Base-by-base conservation (phyloP, 2,113 vertebrate genomes). In the Apistogramma diplotaenia region DNA sequence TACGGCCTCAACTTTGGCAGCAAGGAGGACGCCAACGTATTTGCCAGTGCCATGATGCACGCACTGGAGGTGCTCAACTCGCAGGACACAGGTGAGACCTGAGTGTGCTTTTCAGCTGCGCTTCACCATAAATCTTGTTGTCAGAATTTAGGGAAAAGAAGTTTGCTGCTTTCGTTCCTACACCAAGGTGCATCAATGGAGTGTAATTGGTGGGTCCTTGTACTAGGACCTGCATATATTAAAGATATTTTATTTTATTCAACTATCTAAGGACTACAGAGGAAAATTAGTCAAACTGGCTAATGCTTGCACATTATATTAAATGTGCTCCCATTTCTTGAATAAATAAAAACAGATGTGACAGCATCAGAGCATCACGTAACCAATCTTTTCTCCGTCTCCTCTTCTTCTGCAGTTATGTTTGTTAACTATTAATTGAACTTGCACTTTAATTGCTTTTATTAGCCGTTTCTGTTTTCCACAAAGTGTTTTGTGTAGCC, bases 41-140 rank as follows among this genome's bases (percentile, higher is more conserved):
- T 99, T 18, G 98, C 98, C 92, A 99, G 98, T 96, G 98, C 98
- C 96, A 99, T 99, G 98, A 99, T 99, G 98, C 98, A 99, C 89
- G 98, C 98, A 89, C 95, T 99, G 94, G 98, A 99, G 95, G 98
- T 99, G 93, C 96, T 99, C 91, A 99, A 99, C 95, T 98, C 98
- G 80, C 98, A 98, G 94, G 98, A 99, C 83, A 87, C 98, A 94
- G 98, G 98, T 99, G 82, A 56, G 18, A 18, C 37, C 15, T 19
- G 2, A 56, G 4, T 33, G 18, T 13, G 19, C 27, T 73, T 51
- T 40, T 6, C n/a, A 33, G 31, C 18, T 43, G 13, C 12, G 29
- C 19, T 18, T 40, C 35, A 37, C 49, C 3, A 70, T 70, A 18
- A 70, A 70, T 49, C 16, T 40, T 8, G 2, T 10, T 4, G 37